Percentiles rank a stretch among this genome's conserved stretches.
phyloP scores from a whole-genome alignment of 2,888 invertebrate genomes.

The Digitonthophagus gazella region DNA sequence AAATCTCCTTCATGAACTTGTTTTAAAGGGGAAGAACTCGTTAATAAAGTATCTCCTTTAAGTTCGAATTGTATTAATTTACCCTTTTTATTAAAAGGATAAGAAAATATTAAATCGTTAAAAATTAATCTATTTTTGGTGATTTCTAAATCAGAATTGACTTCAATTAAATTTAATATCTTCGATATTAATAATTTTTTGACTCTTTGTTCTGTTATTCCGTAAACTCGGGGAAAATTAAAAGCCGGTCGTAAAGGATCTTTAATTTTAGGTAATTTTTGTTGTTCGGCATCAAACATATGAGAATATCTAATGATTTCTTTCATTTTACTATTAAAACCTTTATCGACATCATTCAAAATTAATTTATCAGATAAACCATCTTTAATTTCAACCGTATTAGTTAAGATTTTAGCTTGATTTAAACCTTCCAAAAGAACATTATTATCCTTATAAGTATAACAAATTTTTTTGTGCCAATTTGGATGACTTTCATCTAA shows the following conservation, averaged over 20 bases:
- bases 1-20: constrained; percentile 54
- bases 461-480: constrained; percentile 63
- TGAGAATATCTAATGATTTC: constrained; percentile 64
- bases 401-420: constrained; percentile 81
- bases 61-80: constrained; percentile 65
- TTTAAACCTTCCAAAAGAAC: constrained; percentile 69
- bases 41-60: constrained; percentile 64
- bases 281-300: constrained; percentile 76
- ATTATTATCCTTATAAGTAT: constrained; percentile 60
- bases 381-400: constrained; percentile 65
- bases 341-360: constrained; percentile 52
- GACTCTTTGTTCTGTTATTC: constrained; percentile 68
- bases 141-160: constrained; percentile 56
- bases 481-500: constrained; percentile 63
- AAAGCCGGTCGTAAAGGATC: constrained; percentile 69
- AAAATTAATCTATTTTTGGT: constrained; percentile 58
- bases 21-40: constrained; percentile 61
- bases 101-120: constrained; percentile 59
- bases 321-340: constrained; percentile 61
- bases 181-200: constrained; percentile 67
- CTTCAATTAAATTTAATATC: constrained; percentile 68
- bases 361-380: constrained; percentile 62
- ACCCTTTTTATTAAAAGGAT: constrained; percentile 60
- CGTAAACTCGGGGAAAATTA: constrained; percentile 70
- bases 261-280: constrained; percentile 71